Conservation (phyloP, 2,888 invertebrate genomes). For the Aproaerema taeniolella region DNA sequence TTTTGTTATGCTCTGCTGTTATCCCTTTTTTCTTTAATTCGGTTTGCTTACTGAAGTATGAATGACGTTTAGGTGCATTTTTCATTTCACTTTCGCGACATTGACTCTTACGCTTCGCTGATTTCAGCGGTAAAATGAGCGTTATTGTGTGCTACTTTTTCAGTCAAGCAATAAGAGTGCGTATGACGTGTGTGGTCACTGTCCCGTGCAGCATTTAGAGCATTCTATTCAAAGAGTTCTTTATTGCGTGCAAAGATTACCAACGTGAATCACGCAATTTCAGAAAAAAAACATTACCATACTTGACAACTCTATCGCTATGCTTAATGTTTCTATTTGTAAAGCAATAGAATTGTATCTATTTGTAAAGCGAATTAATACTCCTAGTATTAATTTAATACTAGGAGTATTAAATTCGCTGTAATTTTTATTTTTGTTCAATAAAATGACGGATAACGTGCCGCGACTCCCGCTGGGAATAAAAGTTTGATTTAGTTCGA, state of each 20-base stretch:
- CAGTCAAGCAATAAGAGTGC: no score
- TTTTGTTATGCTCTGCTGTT: background rate
- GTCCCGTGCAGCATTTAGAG: background rate
- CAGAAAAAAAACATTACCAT: no score
- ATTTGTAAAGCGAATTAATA: no score
- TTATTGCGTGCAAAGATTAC: background rate
- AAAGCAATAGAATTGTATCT: no score
- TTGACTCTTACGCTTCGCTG: conserved; percentile 54
- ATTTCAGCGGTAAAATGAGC: conserved; percentile 34
- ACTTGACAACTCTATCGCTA: no score
- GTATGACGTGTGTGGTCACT: conserved; percentile 4
- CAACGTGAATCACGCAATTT: background rate
- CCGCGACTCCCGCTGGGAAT: conserved; percentile 49
- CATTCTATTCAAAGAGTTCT: background rate
- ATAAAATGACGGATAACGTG: conserved; percentile 3
- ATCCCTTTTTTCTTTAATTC: background rate
- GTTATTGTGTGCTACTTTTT: conserved; percentile 28
- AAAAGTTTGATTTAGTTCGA: conserved; percentile 72
- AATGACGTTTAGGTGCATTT: background rate
- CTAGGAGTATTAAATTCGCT: no score
- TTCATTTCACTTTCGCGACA: conserved; percentile 49
- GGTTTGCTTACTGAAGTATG: background rate
- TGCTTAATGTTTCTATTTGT: no score
- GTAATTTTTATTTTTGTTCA: no score
- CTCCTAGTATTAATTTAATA: no score